Evolutionary conservation across 2,113 vertebrate species (phyloP), one percentile per base, ranked within the genome.

Genomic region (Egretta garzetta): DNA sequence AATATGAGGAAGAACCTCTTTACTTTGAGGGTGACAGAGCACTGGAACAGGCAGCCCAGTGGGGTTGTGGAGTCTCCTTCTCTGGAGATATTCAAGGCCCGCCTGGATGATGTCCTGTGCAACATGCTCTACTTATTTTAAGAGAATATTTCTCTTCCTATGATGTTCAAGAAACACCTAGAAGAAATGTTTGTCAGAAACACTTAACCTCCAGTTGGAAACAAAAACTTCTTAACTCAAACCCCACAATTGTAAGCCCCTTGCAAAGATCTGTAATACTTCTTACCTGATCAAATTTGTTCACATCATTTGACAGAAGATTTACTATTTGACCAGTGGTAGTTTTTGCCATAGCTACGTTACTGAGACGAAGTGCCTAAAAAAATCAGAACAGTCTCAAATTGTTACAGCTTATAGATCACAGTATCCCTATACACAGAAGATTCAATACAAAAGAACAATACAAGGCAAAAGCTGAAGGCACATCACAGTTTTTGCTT

Each of bases 301-400:
- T 99, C 95, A 99, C 99, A 18, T 99, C 99, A 5, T 99, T 99
- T 77, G 99, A 99, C 19, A 99, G 98, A 39, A 99, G 99, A 91
- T 99, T 99, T 84, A 99, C 99, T 47, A 99, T 99, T 91, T 99
- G 99, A 62, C 99, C 99, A 3, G 99, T 99, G 91, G 99, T 99
- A 20, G 99, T 99, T 97, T 99, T 98, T 56, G 98, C 98, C 99
- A 99, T 98, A 43, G 99, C 99, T 26, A 70, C 24, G 9, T 98
- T 99, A 97, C 98, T 99, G 91, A 99, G 98, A 92, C 98, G 97
- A 90, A 99, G 98, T 4, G 99, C 99, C 99, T 99, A 67, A 73
- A 97, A 72, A 86, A 50, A 80, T 16, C 49, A 73, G 39, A 83
- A 66, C 6, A 28, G 32, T 14, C 32, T 32, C 39, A 64, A 14